Percentiles rank a stretch among this genome's conserved stretches.
These are phyloP conservation scores for Theonella swinhoei DNA, from an alignment of 37 sponge, comb jelly and placozoan genomes.

Conservation along the genomic window DNA sequence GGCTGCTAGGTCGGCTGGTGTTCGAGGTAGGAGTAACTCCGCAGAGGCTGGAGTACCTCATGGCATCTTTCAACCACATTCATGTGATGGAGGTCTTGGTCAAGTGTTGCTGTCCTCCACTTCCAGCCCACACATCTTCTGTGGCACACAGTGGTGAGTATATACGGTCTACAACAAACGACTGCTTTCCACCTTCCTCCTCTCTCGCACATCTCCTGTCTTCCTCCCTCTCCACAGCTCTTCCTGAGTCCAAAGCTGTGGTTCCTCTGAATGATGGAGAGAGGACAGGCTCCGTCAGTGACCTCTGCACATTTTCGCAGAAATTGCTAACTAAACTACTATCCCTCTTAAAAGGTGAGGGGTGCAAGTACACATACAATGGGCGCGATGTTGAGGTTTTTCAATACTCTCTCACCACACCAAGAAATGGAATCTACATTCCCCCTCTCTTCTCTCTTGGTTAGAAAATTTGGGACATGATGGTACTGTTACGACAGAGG, in stretches of 20 bases:
- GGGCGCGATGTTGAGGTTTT: too few relatives aligned
- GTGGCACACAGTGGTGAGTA: too few relatives aligned
- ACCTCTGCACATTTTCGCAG: conserved; percentile 60
- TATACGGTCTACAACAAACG: too few relatives aligned
- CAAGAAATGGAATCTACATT: not conserved
- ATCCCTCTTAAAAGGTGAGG: conserved; percentile 50
- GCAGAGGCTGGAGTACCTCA: conserved; percentile 28
- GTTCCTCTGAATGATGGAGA: conserved; percentile 13
- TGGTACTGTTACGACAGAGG: conserved; percentile 13
- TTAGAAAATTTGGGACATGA: too few relatives aligned
- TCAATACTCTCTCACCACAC: not conserved
- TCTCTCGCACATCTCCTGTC: not conserved
- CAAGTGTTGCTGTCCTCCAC: conserved; percentile 80
- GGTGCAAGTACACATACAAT: too few relatives aligned
- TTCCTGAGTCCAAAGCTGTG: not conserved
- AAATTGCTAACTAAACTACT: conserved; percentile 51
- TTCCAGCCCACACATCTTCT: conserved; percentile 16
- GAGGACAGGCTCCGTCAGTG: not conserved
- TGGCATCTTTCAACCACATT: conserved; percentile 52
- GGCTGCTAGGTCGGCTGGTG: conserved; percentile 70
- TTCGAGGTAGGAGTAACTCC: conserved; percentile 78
- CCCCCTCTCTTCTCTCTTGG: not conserved
- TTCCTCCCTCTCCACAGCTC: not conserved
- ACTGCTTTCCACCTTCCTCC: not conserved
- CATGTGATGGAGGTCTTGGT: conserved; percentile 73